Evolutionary conservation across 2,113 vertebrate species (phyloP).

Genomic region (Chaetodon auriga): DNA sequence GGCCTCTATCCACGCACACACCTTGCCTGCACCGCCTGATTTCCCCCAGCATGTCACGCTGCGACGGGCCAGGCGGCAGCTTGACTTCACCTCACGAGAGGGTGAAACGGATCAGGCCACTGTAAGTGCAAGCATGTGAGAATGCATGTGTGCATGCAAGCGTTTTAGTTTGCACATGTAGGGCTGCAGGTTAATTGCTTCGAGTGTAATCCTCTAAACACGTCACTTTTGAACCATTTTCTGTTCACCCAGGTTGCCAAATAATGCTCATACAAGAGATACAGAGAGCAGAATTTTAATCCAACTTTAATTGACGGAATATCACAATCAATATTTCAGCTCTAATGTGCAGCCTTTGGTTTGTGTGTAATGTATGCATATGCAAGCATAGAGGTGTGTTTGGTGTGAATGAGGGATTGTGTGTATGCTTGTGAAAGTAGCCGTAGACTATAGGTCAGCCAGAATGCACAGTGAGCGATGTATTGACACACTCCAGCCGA

Average conservation of each 20-base stretch:
- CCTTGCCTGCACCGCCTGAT: slow-evolving; percentile 68
- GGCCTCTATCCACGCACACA: slow-evolving; percentile 47
- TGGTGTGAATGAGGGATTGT: slow-evolving; percentile 5
- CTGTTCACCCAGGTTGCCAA: background rate
- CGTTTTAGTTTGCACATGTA: background rate
- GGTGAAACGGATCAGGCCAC: slow-evolving; percentile 86
- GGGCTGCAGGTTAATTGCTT: background rate
- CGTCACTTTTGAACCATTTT: background rate
- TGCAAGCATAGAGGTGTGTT: background rate
- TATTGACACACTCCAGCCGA: background rate
- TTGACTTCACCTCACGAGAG: slow-evolving; percentile 87
- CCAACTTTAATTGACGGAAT: background rate
- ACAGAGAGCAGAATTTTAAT: background rate
- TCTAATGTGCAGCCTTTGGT: background rate
- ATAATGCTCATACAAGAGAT: background rate
- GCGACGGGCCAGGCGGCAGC: slow-evolving; percentile 84
- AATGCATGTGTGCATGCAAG: background rate
- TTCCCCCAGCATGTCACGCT: slow-evolving; percentile 88
- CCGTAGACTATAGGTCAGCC: slow-evolving; percentile 1
- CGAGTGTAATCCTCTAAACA: background rate
- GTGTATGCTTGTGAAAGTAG: slow-evolving; percentile 15
- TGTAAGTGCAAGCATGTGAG: slow-evolving; percentile 85
- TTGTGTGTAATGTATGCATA: slow-evolving; percentile 1
- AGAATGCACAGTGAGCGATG: background rate
- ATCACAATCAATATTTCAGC: background rate